Evolutionary conservation across 35 echinoderm and acorn worm species (phyloP).

Genomic region (Apostichopus japonicus): DNA sequence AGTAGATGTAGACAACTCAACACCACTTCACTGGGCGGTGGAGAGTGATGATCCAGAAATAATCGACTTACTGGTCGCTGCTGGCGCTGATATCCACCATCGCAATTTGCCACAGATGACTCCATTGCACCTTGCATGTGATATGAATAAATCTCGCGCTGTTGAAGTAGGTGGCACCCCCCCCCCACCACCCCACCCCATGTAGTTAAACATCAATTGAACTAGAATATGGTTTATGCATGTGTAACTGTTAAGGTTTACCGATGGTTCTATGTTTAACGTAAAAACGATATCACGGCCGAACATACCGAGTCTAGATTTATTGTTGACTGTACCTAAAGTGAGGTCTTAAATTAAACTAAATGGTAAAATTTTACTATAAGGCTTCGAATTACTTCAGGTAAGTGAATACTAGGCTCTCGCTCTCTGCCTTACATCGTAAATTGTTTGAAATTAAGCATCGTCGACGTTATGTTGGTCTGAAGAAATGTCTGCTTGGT

Average conservation of each 20-base stretch:
- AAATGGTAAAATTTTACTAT: too few species aligned
- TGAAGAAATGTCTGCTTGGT: too few species aligned
- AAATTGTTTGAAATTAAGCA: too few species aligned
- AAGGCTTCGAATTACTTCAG: too few species aligned
- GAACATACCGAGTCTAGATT: not conserved
- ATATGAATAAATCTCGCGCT: constrained; percentile 49
- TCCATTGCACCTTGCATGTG: constrained; percentile 67
- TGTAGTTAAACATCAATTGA: too few species aligned
- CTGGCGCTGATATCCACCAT: constrained; percentile 22
- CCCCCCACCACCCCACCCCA: too few species aligned
- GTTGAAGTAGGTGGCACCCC: constrained; percentile 34
- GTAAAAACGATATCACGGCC: not conserved
- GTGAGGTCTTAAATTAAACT: too few species aligned
- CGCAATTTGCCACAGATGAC: constrained; percentile 43
- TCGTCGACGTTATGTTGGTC: too few species aligned
- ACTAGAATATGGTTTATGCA: not conserved
- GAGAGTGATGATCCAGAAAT: constrained; percentile 39
- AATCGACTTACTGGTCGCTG: constrained; percentile 43
- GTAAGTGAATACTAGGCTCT: too few species aligned
- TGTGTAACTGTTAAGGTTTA: not conserved
- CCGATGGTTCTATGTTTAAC: not conserved
- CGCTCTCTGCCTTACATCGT: too few species aligned
- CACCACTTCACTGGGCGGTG: constrained; percentile 71
- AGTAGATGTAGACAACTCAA: constrained; percentile 44
- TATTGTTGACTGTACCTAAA: too few species aligned